Evolutionary conservation across 2,888 invertebrate species (phyloP), one percentile per base, ranked within the genome.

Genomic region (Tanytarsus gracilentus): DNA sequence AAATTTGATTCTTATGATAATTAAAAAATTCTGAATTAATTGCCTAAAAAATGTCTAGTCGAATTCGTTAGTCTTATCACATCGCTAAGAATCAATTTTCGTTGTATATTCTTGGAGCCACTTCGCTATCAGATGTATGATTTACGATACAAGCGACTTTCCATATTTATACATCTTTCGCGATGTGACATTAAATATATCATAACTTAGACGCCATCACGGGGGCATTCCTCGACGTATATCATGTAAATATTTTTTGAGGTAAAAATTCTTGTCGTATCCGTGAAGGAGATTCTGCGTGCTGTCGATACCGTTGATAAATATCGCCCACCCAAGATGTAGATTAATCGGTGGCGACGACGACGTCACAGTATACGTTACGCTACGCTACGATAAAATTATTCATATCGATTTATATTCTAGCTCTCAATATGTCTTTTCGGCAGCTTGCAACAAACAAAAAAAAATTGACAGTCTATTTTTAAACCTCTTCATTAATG

Each of bases 261-360:
- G 5, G n/a, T 16, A 49, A 26, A 44, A 44, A 44, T 18, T 8
- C 44, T 16, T 18, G 21, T 23, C 44, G 44, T 5, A 44, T 44
- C 44, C 44, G 44, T 44, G 44, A 23, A 49, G 49, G 27, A 16
- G 26, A n/a, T n/a, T 23, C 49, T 49, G 30, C 30, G 9, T 8
- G 7, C 9, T 49, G 14, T n/a, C 27, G 14, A 26, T 49, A 26
- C 27, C 27, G 27, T 49, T 49, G 49, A 49, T 49, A 27, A 9
- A 49, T 49, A 26, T 16, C 11, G 49, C 26, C 49, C 49, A 27
- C 49, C 49, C 49, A 49, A 49, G 49, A 49, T 26, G 49, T 49
- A 25, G 49, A 49, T 27, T 49, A 49, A 49, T 49, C 26, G 49
- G n/a, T n/a, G n/a, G n/a, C 5, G 25, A 4, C 9, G 27, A 25